These are phyloP conservation scores for Paratrypauchen microcephalus DNA, from an alignment of 2,797 vertebrate genomes.

Conservation along the genomic window DNA sequence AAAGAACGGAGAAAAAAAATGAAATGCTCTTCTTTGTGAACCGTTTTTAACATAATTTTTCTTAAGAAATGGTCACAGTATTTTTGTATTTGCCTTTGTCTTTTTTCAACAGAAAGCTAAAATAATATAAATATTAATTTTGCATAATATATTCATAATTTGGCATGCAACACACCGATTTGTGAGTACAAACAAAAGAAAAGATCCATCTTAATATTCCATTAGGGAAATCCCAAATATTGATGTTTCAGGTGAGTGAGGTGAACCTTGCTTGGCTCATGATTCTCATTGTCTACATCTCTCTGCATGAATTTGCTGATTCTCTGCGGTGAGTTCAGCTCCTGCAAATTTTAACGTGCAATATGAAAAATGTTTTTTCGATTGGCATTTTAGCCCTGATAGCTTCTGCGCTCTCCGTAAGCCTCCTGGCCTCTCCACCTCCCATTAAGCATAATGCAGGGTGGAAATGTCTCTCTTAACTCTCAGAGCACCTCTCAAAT, in stretches of 20 bases:
- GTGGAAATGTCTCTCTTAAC: constrained; percentile 72
- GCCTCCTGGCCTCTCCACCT: constrained; percentile 69
- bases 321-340: constrained; percentile 29
- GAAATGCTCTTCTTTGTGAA: background rate
- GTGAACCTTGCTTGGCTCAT: constrained; percentile 35
- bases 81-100: background rate
- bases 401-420: constrained; percentile 64
- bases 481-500: constrained; percentile 71
- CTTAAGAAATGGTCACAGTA: background rate
- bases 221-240: constrained; percentile 8
- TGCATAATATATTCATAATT: too few species aligned
- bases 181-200: too few species aligned
- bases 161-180: too few species aligned
- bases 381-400: constrained; percentile 63
- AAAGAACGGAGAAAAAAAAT: background rate
- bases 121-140: too few species aligned
- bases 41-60: background rate
- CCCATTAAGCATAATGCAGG: constrained; percentile 74
- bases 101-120: too few species aligned
- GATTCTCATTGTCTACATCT: constrained; percentile 33
- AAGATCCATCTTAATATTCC: background rate
- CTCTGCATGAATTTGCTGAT: constrained; percentile 28
- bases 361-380: constrained; percentile 60
- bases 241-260: constrained; percentile 16
- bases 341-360: constrained; percentile 47